These are phyloP conservation scores for Dasyurus viverrinus DNA, from an alignment of 2,113 vertebrate species.

Conservation along the genomic window DNA sequence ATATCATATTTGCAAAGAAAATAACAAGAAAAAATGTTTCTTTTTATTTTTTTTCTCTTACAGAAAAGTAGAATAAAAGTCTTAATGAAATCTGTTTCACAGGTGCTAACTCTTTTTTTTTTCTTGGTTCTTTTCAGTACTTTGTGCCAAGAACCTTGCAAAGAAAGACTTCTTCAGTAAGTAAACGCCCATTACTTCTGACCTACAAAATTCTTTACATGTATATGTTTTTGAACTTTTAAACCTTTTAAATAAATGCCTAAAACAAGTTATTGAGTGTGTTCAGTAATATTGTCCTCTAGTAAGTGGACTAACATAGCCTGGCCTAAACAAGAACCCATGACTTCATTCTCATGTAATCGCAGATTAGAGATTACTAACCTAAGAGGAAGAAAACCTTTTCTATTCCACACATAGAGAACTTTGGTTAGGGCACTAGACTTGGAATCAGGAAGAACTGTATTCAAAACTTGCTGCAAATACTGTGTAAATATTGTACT, in stretches of 20 bases:
- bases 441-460: neutral
- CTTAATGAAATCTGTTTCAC: neutral
- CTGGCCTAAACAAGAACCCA: neutral
- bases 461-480: neutral
- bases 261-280: neutral
- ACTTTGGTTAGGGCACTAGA: neutral
- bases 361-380: neutral
- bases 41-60: neutral
- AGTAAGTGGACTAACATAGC: neutral
- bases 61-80: neutral
- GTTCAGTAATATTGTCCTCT: neutral
- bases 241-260: slow-evolving; percentile 4
- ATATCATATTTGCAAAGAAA: slow-evolving; percentile 40
- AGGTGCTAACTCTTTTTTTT: slow-evolving; percentile 53
- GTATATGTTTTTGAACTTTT: slow-evolving; percentile 41
- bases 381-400: neutral
- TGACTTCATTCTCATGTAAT: neutral
- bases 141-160: slow-evolving; percentile 99
- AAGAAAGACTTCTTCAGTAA: slow-evolving; percentile 99
- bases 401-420: neutral
- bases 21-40: slow-evolving; percentile 41
- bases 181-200: slow-evolving; percentile 79
- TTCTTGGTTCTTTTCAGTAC: slow-evolving; percentile 89
- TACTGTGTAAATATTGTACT: neutral
- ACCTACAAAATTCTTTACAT: slow-evolving; percentile 22